phyloP scores from a whole-genome alignment of 2,797 vertebrate genomes.

The Macropus fuliginosus region DNA sequence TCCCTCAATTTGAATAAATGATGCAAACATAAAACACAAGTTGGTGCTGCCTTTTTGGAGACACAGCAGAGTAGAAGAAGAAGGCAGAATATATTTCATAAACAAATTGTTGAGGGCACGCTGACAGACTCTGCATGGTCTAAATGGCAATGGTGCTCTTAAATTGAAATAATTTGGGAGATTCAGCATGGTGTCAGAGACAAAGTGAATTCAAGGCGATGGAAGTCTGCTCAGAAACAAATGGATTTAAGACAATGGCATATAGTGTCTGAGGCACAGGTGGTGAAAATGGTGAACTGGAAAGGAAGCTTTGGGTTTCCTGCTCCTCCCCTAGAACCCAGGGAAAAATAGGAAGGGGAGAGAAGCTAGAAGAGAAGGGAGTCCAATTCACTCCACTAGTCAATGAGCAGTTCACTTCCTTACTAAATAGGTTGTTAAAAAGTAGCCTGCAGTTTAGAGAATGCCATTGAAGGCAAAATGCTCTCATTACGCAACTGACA shows the following conservation, averaged over 20 bases:
- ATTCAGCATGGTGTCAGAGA: fast-evolving
- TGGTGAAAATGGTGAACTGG: not conserved
- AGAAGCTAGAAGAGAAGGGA: not conserved
- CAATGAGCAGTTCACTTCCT: not conserved
- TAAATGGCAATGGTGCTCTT: not conserved
- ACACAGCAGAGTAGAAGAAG: slow-evolving; percentile 39
- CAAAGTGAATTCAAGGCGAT: not conserved
- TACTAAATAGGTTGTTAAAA: not conserved
- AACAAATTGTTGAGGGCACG: slow-evolving; percentile 24
- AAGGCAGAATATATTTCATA: slow-evolving; percentile 29
- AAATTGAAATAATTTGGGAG: not conserved
- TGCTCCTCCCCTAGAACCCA: not conserved
- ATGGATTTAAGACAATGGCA: not conserved
- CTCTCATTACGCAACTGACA: not conserved
- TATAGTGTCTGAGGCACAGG: not conserved
- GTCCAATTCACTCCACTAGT: not conserved
- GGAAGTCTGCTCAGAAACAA: not conserved
- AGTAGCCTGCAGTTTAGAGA: not conserved
- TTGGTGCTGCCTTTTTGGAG: slow-evolving; percentile 42
- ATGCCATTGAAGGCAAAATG: not conserved
- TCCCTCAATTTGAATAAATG: slow-evolving; percentile 10
- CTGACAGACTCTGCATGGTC: fast-evolving
- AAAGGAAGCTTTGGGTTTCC: fast-evolving
- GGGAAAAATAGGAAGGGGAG: not conserved
- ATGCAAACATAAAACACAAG: slow-evolving; percentile 55